Conservation (phyloP, 2,113 vertebrate species). For the Mola mola region DNA sequence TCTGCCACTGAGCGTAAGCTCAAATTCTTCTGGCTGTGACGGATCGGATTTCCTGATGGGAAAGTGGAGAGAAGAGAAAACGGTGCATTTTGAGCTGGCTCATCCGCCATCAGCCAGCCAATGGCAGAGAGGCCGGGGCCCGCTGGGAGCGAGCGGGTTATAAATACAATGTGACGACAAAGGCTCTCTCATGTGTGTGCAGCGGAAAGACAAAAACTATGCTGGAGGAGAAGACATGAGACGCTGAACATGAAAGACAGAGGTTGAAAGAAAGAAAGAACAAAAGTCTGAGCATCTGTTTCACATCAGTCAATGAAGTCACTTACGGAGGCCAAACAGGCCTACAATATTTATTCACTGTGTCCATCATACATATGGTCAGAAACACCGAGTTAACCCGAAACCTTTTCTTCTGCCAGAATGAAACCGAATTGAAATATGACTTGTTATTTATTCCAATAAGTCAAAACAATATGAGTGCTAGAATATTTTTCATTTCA, state of each 20-base stretch:
- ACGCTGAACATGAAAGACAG: constrained; percentile 5
- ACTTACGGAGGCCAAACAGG: constrained; percentile 26
- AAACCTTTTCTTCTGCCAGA: background rate
- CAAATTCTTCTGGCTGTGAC: constrained; percentile 45
- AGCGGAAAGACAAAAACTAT: constrained; percentile 19
- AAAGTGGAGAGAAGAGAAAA: constrained; percentile 45
- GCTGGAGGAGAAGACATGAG: constrained; percentile 21
- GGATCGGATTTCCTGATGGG: constrained; percentile 52
- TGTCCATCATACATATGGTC: background rate
- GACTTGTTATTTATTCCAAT: too few relatives aligned
- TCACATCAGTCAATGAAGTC: constrained; percentile 33
- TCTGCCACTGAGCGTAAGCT: constrained; percentile 22
- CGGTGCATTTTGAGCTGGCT: constrained; percentile 33
- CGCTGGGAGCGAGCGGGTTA: constrained; percentile 53
- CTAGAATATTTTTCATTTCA: too few relatives aligned
- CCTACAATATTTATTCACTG: constrained; percentile 17
- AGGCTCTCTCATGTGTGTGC: constrained; percentile 22
- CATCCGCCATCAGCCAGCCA: constrained; percentile 44
- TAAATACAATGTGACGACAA: constrained; percentile 69
- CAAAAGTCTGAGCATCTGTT: constrained; percentile 32
- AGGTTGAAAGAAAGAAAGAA: background rate
- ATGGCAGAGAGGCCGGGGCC: constrained; percentile 29
- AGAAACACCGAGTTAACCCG: background rate
- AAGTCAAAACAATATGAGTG: background rate
- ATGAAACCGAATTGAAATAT: too few relatives aligned